Evolutionary conservation across 2,888 invertebrate genomes (phyloP).

Genomic region (Napeogenes sylphis): DNA sequence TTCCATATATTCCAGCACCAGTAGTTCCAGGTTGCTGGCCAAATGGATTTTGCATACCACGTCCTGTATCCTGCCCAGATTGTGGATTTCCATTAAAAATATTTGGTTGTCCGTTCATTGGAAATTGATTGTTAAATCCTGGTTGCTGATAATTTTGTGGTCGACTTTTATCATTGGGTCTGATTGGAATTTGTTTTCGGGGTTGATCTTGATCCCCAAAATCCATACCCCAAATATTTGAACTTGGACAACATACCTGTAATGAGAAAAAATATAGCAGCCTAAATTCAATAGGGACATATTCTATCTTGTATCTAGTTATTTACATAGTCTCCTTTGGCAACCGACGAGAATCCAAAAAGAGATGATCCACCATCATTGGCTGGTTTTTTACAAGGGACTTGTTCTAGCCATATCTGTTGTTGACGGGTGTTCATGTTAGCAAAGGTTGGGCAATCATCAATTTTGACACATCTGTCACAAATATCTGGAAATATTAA

Average conservation of each 20-base stretch:
- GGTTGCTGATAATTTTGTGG: constrained; percentile 11
- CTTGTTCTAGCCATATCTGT: constrained; percentile 43
- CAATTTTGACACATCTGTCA: constrained; percentile 45
- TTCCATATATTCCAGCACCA: constrained; percentile 12
- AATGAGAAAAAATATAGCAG: constrained; percentile 12
- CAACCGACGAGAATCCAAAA: constrained; percentile 41
- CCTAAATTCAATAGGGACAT: not conserved
- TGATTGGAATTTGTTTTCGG: constrained; percentile 11
- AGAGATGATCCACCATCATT: constrained; percentile 23
- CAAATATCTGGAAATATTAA: constrained; percentile 46
- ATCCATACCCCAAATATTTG: constrained; percentile 39
- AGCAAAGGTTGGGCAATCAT: constrained; percentile 46
- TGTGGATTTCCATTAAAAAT: not conserved
- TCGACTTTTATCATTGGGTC: constrained; percentile 12
- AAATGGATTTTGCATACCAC: not conserved
- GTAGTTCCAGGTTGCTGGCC: not conserved
- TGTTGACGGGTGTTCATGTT: constrained; percentile 47
- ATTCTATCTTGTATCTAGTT: not conserved
- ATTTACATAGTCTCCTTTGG: constrained; percentile 52
- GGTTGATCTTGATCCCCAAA: constrained; percentile 13
- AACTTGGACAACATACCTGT: constrained; percentile 54
- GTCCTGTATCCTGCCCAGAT: not conserved
- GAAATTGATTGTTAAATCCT: constrained; percentile 18
- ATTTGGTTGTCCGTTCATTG: constrained; percentile 10
- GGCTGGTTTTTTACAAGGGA: constrained; percentile 41